Percentiles rank a stretch among this genome's conserved stretches.
Evolutionary conservation across 2,888 invertebrate species (phyloP).

Genomic region (Melangyna quadrimaculata): DNA sequence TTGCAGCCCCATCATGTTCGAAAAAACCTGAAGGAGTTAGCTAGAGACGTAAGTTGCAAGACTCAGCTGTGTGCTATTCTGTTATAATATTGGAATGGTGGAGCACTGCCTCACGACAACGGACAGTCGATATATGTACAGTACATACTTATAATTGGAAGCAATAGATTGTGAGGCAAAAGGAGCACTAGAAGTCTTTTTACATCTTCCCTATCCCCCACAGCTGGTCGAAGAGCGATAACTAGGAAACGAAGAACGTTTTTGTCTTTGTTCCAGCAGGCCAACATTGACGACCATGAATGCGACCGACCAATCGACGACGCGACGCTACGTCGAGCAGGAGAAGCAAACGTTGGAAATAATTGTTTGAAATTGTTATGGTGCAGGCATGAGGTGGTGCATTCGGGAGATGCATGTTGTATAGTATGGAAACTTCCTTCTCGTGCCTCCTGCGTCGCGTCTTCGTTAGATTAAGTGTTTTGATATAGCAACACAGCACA

Average conservation of each 20-base stretch:
- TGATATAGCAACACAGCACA: too few relatives aligned
- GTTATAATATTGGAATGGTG: slow-evolving; percentile 2
- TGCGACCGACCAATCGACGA: too few relatives aligned
- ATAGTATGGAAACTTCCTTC: slow-evolving; percentile 32
- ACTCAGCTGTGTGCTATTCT: slow-evolving; percentile 31
- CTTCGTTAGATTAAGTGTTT: slow-evolving; percentile 61
- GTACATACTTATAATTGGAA: too few relatives aligned
- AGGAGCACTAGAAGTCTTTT: slow-evolving; percentile 27
- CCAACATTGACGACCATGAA: neutral
- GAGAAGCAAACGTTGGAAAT: slow-evolving; percentile 35
- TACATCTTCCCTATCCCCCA: neutral
- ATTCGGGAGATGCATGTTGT: slow-evolving; percentile 47
- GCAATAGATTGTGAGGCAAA: slow-evolving; percentile 51
- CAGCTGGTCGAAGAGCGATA: slow-evolving; percentile 25
- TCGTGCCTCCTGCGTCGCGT: slow-evolving; percentile 33
- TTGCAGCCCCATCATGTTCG: slow-evolving; percentile 23
- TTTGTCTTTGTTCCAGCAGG: slow-evolving; percentile 26
- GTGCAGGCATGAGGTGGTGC: slow-evolving; percentile 31
- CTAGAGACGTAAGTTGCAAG: neutral
- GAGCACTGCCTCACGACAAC: slow-evolving; percentile 20
- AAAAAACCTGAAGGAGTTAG: neutral
- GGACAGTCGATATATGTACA: slow-evolving; percentile 14
- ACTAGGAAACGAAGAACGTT: slow-evolving; percentile 44
- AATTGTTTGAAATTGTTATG: slow-evolving; percentile 55
- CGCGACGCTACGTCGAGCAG: neutral